Base-by-base conservation (phyloP, 2,113 vertebrate genomes). In the Dicaeum eximium region DNA sequence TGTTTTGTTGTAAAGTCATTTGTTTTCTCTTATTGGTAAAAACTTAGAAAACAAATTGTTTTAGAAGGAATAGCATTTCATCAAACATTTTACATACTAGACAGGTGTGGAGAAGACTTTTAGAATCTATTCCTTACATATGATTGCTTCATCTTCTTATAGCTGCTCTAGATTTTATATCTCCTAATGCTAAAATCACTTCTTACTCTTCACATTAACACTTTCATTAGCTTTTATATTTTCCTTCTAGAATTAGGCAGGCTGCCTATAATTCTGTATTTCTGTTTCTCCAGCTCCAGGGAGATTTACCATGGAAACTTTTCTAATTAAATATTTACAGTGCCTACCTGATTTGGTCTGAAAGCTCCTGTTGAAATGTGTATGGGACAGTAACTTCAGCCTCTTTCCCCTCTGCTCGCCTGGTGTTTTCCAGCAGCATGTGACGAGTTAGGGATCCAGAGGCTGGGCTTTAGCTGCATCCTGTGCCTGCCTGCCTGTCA, bases 401-500 rank as follows among this genome's bases (percentile, higher is more conserved):
- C 92, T 81, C 88, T 97, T 90, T 94, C 84, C 64, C 56, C 53
- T 95, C 86, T 94, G 80, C 85, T 86, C 6, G 5, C 91, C 96
- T 96, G 72, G 96, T 86, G 70, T 35, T 92, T 98, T 98, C 98
- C 94, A 93, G 60, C 95, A 97, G 97, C 97, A 98, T 98, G 97
- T 98, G 97, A 97, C 96, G 97, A 97, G 93, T 48, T 92, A 58
- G 82, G 48, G n/a, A 92, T 94, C 40, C 2, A 17, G 88, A 74
- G 90, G 80, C 44, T 75, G 82, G 61, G 69, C 69, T 95, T 88
- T 53, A 91, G 86, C 94, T 96, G 90, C 71, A 96, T 96, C 97
- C 97, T 94, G 79, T 88, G 95, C 96, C 93, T 96, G 93, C 77
- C 95, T 85, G 70, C 91, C 96, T 86, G 45, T 85, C 48, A 69